Evolutionary conservation across 1,140 invertebrate species (phyloP).

Genomic region (Bombus confusus): DNA sequence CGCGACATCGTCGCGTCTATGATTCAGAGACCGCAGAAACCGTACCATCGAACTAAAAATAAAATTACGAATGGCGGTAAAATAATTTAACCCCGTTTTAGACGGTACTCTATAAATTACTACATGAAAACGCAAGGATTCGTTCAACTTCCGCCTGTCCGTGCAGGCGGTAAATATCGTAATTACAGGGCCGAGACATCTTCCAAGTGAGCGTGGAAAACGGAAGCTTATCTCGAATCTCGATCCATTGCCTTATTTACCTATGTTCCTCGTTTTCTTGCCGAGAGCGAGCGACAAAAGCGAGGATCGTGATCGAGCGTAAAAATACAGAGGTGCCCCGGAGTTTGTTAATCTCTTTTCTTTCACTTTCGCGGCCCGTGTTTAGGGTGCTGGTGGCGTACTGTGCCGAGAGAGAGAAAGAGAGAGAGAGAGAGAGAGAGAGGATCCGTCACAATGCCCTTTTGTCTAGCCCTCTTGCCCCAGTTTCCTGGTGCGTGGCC

Average conservation of each 20-base stretch:
- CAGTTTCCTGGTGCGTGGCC: conserved; percentile 40
- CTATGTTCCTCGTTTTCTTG: conserved; percentile 31
- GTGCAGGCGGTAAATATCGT: not conserved
- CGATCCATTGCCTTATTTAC: conserved; percentile 67
- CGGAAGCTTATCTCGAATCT: conserved; percentile 50
- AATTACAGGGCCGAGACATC: not conserved
- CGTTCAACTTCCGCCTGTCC: not conserved
- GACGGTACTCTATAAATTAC: not conserved
- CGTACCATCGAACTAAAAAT: not conserved
- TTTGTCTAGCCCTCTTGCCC: conserved; percentile 58
- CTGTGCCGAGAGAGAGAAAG: not conserved
- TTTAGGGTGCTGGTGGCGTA: conserved; percentile 44
- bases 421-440: conserved; percentile 4
- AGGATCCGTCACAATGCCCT: conserved; percentile 54
- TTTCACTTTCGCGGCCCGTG: conserved; percentile 51
- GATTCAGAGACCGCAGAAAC: not conserved
- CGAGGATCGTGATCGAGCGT: conserved; percentile 68
- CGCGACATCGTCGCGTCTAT: not conserved
- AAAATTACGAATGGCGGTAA: not conserved
- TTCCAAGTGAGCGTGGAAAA: conserved; percentile 11
- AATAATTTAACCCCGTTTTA: not conserved
- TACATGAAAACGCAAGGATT: not conserved
- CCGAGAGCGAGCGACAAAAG: conserved; percentile 22
- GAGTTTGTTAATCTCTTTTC: conserved; percentile 74
- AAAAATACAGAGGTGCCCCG: conserved; percentile 64